These are phyloP conservation scores for Timema cristinae DNA, from an alignment of 2,888 invertebrate species.

Conservation along the genomic window DNA sequence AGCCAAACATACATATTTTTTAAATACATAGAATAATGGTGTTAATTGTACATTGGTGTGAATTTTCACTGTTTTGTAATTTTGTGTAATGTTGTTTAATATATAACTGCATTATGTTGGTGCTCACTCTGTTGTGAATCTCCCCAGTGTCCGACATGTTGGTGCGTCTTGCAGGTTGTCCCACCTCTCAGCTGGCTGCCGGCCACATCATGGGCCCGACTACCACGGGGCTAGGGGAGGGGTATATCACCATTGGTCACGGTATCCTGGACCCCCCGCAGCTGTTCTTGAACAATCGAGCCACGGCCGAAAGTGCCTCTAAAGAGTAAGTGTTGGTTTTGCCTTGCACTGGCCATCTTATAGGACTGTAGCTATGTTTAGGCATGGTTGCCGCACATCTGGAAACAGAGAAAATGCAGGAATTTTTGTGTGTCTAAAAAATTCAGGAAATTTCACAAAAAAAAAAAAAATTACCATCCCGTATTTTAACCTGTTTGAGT, in stretches of 20 bases:
- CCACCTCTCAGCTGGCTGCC: conserved; percentile 36
- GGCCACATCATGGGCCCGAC: conserved; percentile 34
- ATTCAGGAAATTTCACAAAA: neutral
- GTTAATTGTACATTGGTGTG: no score
- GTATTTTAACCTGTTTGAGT: no score
- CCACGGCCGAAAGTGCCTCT: conserved; percentile 43
- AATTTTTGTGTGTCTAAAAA: neutral
- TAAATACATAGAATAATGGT: no score
- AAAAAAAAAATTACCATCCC: no score
- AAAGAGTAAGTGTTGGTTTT: conserved; percentile 41
- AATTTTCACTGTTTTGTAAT: no score
- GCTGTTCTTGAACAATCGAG: conserved; percentile 38
- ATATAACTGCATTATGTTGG: no score
- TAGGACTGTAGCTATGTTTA: no score
- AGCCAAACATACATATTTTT: no score
- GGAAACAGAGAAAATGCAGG: neutral
- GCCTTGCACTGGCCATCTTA: neutral
- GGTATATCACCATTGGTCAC: conserved; percentile 49
- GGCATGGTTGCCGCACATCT: no score
- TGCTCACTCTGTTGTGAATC: no score
- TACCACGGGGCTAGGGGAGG: conserved; percentile 44
- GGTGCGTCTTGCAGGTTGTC: conserved; percentile 1
- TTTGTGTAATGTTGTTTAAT: no score
- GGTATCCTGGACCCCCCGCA: conserved; percentile 42
- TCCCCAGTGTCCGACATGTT: no score